Conservation (phyloP, 2,888 invertebrate genomes). For the Dascillus cervinus region DNA sequence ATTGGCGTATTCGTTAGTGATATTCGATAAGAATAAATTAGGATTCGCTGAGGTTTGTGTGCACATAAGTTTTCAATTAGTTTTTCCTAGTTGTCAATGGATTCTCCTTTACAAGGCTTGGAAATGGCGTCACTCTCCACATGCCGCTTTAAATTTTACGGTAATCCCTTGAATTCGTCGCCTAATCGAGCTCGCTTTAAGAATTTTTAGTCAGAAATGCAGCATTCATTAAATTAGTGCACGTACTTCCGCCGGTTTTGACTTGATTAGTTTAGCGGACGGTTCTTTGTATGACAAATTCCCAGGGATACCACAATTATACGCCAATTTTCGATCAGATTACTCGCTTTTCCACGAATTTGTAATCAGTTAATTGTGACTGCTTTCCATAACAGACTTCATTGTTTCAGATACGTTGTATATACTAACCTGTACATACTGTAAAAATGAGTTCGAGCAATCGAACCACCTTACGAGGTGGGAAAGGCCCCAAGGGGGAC, state of each 20-base stretch:
- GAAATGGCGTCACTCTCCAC: conserved; percentile 71
- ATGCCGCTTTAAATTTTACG: conserved; percentile 45
- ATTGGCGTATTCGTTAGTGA: no score
- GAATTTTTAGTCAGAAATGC: no score
- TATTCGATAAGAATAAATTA: no score
- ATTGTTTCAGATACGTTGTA: conserved; percentile 60
- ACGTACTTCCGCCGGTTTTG: neutral
- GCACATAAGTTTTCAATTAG: neutral
- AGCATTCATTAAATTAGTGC: no score
- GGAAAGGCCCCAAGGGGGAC: conserved; percentile 41
- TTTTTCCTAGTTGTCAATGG: conserved; percentile 46
- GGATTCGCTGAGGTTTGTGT: no score
- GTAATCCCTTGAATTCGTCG: neutral
- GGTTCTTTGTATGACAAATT: conserved; percentile 15
- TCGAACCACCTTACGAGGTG: conserved; percentile 61
- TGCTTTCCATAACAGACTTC: neutral
- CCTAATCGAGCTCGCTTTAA: no score
- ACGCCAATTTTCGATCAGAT: conserved; percentile 9
- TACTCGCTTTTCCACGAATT: neutral
- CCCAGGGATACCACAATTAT: conserved; percentile 15
- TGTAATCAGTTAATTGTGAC: neutral
- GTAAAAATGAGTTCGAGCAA: conserved; percentile 65
- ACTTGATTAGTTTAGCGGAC: neutral
- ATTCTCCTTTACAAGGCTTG: conserved; percentile 56
- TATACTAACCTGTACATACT: conserved; percentile 75